A percentile compares a stretch with the other conserved stretches of the same genome.
phyloP scores from a whole-genome alignment of 2,113 vertebrate genomes.

The Spizaetus ornatus region DNA sequence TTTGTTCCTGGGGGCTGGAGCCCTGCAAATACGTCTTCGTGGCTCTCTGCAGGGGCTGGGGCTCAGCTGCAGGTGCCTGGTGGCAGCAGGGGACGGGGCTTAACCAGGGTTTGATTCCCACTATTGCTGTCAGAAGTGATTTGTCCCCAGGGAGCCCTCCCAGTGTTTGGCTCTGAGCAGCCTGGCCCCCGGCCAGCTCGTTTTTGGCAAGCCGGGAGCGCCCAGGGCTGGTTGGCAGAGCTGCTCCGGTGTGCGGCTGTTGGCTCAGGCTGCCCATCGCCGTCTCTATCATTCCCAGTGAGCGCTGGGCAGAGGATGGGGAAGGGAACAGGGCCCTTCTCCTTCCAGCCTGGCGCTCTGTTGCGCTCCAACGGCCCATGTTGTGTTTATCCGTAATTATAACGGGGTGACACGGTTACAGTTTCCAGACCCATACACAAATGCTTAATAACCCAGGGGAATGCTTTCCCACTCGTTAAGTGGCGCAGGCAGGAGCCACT shows the following conservation, averaged over 20 bases:
- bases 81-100: neutral
- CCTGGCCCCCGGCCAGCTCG: neutral
- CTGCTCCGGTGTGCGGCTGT: neutral
- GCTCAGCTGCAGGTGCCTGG: neutral
- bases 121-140: neutral
- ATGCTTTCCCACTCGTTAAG: neutral
- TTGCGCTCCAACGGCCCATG: neutral
- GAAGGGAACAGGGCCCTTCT: neutral
- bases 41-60: neutral
- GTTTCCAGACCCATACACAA: constrained; percentile 16
- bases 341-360: neutral
- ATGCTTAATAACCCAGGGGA: constrained; percentile 31
- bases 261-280: neutral
- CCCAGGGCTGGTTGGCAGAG: neutral
- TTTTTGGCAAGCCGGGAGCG: neutral
- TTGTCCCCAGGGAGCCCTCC: neutral
- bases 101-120: neutral
- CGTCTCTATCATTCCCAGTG: rapidly evolving
- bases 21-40: neutral
- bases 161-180: neutral
- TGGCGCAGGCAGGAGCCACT: neutral
- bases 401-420: neutral
- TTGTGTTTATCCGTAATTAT: neutral
- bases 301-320: neutral
- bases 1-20: neutral